Conservation (phyloP, 2,888 invertebrate genomes). For the Chrysolina americana region DNA sequence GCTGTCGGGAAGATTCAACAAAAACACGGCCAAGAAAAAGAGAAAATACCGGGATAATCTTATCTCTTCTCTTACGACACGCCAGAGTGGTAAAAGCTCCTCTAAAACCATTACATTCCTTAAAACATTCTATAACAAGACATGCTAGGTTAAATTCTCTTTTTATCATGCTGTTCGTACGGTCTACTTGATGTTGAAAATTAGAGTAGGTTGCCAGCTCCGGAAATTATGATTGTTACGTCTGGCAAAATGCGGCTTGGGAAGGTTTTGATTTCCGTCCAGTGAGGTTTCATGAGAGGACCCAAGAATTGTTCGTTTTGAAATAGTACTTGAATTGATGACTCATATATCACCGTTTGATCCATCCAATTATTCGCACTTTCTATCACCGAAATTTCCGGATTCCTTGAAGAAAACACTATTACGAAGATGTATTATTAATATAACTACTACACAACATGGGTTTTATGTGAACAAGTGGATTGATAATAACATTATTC, state of each 20-base stretch:
- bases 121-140: slow-evolving; percentile 44
- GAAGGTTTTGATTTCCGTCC: not conserved
- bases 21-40: slow-evolving; percentile 29
- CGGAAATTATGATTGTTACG: slow-evolving; percentile 33
- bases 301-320: not conserved
- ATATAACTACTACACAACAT: too few relatives aligned
- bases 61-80: slow-evolving; percentile 39
- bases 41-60: slow-evolving; percentile 42
- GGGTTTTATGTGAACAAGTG: too few relatives aligned
- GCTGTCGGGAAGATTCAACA: slow-evolving; percentile 12
- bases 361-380: too few relatives aligned
- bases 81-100: slow-evolving; percentile 45
- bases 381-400: too few relatives aligned
- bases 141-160: slow-evolving; percentile 44
- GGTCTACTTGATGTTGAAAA: slow-evolving; percentile 30
- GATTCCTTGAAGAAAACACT: too few relatives aligned
- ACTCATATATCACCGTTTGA: too few relatives aligned
- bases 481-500: too few relatives aligned
- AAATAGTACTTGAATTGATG: too few relatives aligned
- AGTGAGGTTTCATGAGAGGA: too few relatives aligned
- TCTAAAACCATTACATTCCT: slow-evolving; percentile 45
- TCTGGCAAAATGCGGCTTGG: slow-evolving; percentile 22
- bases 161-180: slow-evolving; percentile 36
- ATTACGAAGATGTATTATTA: too few relatives aligned
- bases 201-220: slow-evolving; percentile 35